Percentiles rank a stretch among this genome's conserved stretches.
Evolutionary conservation across 2,888 invertebrate genomes (phyloP).

Genomic region (Hemithea aestivaria): DNA sequence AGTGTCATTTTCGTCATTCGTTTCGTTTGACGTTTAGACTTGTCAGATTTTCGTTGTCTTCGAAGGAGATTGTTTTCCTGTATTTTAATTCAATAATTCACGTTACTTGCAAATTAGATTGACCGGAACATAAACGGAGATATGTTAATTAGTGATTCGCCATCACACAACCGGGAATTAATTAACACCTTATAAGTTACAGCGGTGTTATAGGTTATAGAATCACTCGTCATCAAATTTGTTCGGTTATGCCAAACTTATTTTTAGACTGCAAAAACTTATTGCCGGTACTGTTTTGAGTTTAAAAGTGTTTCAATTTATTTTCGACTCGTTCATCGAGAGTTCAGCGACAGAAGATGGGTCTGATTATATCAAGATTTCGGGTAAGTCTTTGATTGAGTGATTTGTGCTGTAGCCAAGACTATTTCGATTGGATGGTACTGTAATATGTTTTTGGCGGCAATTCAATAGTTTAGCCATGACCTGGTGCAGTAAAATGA

Average conservation of each 20-base stretch:
- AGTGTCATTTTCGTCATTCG: constrained; percentile 7
- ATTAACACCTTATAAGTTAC: constrained; percentile 22
- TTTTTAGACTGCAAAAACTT: constrained; percentile 55
- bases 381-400: constrained; percentile 69
- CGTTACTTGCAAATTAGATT: constrained; percentile 21
- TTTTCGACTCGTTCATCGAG: constrained; percentile 15
- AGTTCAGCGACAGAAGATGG: constrained; percentile 70
- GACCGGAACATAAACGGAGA: constrained; percentile 25
- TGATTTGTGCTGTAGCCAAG: constrained; percentile 61
- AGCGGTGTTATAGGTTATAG: constrained; percentile 63
- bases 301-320: constrained; percentile 37
- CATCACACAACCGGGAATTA: constrained; percentile 3
- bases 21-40: constrained; percentile 2
- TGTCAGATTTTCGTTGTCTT: constrained; percentile 21
- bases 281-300: constrained; percentile 43
- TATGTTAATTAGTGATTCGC: constrained; percentile 17
- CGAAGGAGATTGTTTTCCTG: constrained; percentile 25
- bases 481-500: constrained; percentile 39
- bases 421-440: constrained; percentile 57
- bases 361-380: constrained; percentile 83
- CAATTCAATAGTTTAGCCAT: constrained; percentile 60
- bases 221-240: constrained; percentile 54
- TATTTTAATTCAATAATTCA: constrained; percentile 19
- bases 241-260: constrained; percentile 59
- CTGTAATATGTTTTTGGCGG: constrained; percentile 55